Base-by-base conservation (phyloP, 2,888 invertebrate genomes). In the Drosophila rubida region DNA sequence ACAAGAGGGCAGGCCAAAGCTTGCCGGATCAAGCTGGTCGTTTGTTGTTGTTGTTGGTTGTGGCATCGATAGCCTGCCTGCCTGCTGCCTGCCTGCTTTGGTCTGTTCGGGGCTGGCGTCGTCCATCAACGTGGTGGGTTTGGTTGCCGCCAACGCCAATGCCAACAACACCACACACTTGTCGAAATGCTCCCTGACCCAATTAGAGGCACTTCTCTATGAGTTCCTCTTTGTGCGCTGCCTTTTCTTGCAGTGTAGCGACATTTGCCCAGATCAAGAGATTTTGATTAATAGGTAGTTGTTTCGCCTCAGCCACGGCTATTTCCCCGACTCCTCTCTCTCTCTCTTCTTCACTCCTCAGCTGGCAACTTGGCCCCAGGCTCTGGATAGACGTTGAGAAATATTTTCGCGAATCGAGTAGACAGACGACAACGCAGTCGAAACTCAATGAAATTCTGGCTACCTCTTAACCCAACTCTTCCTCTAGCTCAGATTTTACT, bases 331-430 rank as follows among this genome's bases (percentile, higher is more conserved):
- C 59, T 9, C 13, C 5, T 25, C 7, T 19, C 16, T 11, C 35
- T 14, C 4, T 13, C 25, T 19, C 25, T 49, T 45, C 44, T 27
- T 69, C 59, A 30, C 44, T 32, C 57, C 69, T 70, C 62, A 57
- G 58, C 69, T 53, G 46, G 23, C 14, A 30, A 13, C 35, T 37
- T 79, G 74, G 79, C 87, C 72, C 49, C 57, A 55, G 87, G 87
- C 81, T 39, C 14, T 67, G 59, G 51, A 49, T 76, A 69, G 87
- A 88, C 85, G 88, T 85, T 87, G 85, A 87, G 80, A 80, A 88
- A 88, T 85, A 88, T 87, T 88, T 88, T 85, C 42, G 86, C 82
- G 72, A 88, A 85, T 88, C 80, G 75, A 85, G 68, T 77, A 77
- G 82, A 88, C 88, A 88, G 87, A 62, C 79, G 62, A 48, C 51